Conservation (phyloP, 1,140 invertebrate species). For the Phthorimaea operculella region DNA sequence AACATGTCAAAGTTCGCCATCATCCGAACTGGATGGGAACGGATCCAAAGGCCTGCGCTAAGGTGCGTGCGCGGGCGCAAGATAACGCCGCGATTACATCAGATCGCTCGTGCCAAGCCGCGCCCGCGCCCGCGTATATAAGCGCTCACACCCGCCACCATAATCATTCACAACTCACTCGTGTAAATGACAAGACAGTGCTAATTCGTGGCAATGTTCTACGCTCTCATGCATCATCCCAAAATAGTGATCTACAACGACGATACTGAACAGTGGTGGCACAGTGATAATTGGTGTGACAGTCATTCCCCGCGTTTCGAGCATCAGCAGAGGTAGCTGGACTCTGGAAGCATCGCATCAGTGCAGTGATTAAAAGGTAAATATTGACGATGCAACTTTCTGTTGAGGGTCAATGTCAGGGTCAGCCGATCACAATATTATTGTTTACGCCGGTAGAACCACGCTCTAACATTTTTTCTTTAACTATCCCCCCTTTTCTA, state of each 20-base stretch:
- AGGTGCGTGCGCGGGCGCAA: conserved; percentile 24
- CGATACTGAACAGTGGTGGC: conserved; percentile 58
- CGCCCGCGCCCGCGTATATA: conserved; percentile 47
- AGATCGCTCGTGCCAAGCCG: conserved; percentile 18
- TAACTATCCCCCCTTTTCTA: too few species aligned
- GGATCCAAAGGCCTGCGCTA: not conserved
- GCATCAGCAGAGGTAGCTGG: conserved; percentile 57
- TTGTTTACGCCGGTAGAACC: not conserved
- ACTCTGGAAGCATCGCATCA: conserved; percentile 22
- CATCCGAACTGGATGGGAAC: not conserved
- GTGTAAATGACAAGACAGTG: conserved; percentile 49
- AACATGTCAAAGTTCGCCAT: not conserved
- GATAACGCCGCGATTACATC: conserved; percentile 48
- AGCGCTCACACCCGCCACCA: conserved; percentile 13
- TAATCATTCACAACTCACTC: conserved; percentile 51
- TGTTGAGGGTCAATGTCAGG: conserved; percentile 10
- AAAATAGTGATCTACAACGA: conserved; percentile 37
- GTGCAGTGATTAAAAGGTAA: conserved; percentile 53
- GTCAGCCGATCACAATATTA: not conserved
- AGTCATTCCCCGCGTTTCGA: conserved; percentile 59
- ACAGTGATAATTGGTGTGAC: conserved; percentile 62
- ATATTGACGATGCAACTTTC: conserved; percentile 33
- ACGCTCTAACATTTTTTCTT: conserved; percentile 8
- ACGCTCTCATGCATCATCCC: conserved; percentile 56
- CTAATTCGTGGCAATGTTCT: conserved; percentile 62